Evolutionary conservation across 2,888 invertebrate species (phyloP).

Genomic region (Ceraclea dissimilis): DNA sequence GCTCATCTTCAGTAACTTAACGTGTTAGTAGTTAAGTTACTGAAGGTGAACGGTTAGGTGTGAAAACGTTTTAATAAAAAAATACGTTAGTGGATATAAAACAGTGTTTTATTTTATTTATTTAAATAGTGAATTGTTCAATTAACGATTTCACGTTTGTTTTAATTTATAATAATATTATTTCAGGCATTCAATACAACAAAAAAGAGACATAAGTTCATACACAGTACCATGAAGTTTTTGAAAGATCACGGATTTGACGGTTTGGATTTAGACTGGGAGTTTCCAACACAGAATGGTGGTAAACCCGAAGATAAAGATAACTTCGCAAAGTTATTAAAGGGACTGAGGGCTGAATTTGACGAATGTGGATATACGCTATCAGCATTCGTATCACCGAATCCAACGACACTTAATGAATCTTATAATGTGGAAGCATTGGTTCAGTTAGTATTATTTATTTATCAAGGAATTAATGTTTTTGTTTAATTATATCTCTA

Average conservation of each 20-base stretch:
- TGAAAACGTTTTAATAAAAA: too few species aligned
- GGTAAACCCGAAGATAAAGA: constrained; percentile 34
- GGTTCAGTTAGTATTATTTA: too few species aligned
- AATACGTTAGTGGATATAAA: too few species aligned
- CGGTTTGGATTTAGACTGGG: constrained; percentile 69
- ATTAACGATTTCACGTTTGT: too few species aligned
- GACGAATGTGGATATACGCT: constrained; percentile 44
- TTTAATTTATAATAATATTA: too few species aligned
- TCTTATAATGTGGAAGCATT: constrained; percentile 57
- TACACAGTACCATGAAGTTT: constrained; percentile 48
- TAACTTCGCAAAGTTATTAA: constrained; percentile 47
- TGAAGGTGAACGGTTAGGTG: too few species aligned
- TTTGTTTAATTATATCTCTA: too few species aligned
- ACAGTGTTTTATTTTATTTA: too few species aligned
- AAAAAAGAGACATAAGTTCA: constrained; percentile 36
- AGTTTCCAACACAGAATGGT: constrained; percentile 45
- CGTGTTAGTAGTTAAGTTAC: too few species aligned
- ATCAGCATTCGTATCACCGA: constrained; percentile 54
- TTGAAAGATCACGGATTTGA: constrained; percentile 54
- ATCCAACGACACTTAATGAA: constrained; percentile 37
- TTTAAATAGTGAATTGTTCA: too few species aligned
- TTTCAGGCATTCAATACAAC: constrained; percentile 10
- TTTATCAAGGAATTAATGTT: too few species aligned
- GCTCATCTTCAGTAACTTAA: too few species aligned
- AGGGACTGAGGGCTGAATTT: constrained; percentile 50